Conservation (phyloP, 2,888 invertebrate genomes). For the Gymnosoma rotundatum region DNA sequence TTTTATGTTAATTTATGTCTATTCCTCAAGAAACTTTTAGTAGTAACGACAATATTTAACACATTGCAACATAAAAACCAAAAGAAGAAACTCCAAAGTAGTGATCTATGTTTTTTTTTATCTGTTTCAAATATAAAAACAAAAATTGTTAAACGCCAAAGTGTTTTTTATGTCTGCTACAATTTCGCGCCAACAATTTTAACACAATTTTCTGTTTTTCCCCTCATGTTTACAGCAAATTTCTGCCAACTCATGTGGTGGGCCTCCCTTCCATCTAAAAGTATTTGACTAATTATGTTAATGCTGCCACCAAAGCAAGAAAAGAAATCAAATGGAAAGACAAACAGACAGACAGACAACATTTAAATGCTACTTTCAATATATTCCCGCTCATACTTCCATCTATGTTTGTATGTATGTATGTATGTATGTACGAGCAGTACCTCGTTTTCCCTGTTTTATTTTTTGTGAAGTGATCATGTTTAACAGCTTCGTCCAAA, state of each 20-base stretch:
- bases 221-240: slow-evolving; percentile 36
- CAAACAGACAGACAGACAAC: slow-evolving; percentile 7
- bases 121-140: slow-evolving; percentile 16
- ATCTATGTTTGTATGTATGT: neutral
- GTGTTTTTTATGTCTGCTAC: slow-evolving; percentile 60
- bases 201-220: slow-evolving; percentile 27
- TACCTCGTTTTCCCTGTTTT: slow-evolving; percentile 19
- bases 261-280: slow-evolving; percentile 6
- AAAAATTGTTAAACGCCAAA: slow-evolving; percentile 46
- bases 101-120: slow-evolving; percentile 53
- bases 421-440: neutral
- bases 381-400: neutral
- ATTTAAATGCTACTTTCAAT: slow-evolving; percentile 58
- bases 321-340: slow-evolving; percentile 51
- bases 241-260: slow-evolving; percentile 19
- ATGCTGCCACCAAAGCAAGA: slow-evolving; percentile 44
- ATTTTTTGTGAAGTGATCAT: slow-evolving; percentile 45
- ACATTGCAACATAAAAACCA: slow-evolving; percentile 52
- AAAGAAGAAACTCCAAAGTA: slow-evolving; percentile 32
- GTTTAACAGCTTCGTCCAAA: slow-evolving; percentile 50
- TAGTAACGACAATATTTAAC: slow-evolving; percentile 69
- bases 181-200: slow-evolving; percentile 68
- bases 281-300: slow-evolving; percentile 70
- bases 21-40: slow-evolving; percentile 61
- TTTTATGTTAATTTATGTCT: slow-evolving; percentile 63